These are phyloP conservation scores for Coccyzus lansbergi DNA, from an alignment of 2,797 vertebrate genomes.

Conservation along the genomic window DNA sequence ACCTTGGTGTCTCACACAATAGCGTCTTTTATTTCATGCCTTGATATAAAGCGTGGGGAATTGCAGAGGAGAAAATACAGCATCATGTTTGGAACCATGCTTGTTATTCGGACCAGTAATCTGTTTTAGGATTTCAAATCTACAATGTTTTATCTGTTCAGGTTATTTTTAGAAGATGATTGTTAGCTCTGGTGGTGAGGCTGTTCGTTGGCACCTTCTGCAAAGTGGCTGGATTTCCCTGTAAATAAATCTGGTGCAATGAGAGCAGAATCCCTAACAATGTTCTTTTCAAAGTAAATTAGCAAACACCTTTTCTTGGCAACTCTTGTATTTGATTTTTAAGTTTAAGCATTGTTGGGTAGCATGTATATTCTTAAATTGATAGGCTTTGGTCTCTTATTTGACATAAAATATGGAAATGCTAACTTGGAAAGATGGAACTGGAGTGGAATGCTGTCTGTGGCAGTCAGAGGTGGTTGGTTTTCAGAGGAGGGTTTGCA, in stretches of 20 bases:
- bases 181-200: neutral
- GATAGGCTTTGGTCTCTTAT: neutral
- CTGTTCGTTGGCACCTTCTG: neutral
- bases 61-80: neutral
- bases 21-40: neutral
- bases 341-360: neutral
- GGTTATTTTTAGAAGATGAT: neutral
- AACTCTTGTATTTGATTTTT: fast-evolving
- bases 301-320: neutral
- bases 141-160: neutral
- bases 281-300: neutral
- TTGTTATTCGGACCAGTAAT: neutral
- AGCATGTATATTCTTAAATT: fast-evolving
- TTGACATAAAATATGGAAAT: neutral
- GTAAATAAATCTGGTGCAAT: neutral
- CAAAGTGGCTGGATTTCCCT: neutral
- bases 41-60: fast-evolving
- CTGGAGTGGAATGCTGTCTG: fast-evolving
- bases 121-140: neutral
- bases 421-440: neutral
- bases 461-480: neutral
- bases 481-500: neutral
- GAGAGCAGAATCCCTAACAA: fast-evolving
- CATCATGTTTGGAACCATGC: fast-evolving
- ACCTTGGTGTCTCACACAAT: neutral